phyloP scores from a whole-genome alignment of 2,113 vertebrate genomes.

The Euleptes europaea region DNA sequence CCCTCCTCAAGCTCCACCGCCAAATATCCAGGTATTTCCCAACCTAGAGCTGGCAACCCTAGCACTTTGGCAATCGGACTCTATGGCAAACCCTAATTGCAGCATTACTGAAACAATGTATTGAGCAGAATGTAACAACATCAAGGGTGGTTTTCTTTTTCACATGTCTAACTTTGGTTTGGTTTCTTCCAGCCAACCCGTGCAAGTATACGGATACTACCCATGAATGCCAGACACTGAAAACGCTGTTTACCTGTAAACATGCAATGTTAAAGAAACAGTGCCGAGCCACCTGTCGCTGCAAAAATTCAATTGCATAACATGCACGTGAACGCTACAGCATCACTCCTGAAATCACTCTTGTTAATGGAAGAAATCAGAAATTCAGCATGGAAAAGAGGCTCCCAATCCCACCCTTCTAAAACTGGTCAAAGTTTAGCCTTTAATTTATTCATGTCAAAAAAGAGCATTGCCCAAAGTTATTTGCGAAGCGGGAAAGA shows the following conservation, averaged over 20 bases:
- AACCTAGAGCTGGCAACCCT: too few relatives aligned
- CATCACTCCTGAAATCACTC: background rate
- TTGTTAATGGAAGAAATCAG: background rate
- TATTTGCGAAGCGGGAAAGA: background rate
- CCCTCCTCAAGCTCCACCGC: too few relatives aligned
- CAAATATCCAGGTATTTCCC: too few relatives aligned
- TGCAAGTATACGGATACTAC: constrained; percentile 2
- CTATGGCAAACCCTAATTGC: background rate
- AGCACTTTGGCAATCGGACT: too few relatives aligned
- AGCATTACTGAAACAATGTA: background rate
- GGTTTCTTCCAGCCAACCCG: constrained; percentile 52
- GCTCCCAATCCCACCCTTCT: background rate
- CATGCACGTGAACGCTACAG: background rate
- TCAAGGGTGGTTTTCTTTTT: background rate
- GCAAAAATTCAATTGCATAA: constrained; percentile 44
- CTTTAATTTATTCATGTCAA: background rate
- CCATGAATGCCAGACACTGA: constrained; percentile 21
- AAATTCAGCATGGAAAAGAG: background rate
- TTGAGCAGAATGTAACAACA: background rate
- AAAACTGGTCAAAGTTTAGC: background rate
- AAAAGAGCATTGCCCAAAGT: background rate
- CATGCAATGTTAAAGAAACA: background rate
- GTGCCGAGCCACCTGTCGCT: constrained; percentile 45
- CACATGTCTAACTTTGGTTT: background rate
- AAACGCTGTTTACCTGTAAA: background rate